A percentile compares a stretch with the other conserved stretches of the same genome.
Evolutionary conservation across 2,113 vertebrate genomes (phyloP).

Genomic region (Notothenia coriiceps): DNA sequence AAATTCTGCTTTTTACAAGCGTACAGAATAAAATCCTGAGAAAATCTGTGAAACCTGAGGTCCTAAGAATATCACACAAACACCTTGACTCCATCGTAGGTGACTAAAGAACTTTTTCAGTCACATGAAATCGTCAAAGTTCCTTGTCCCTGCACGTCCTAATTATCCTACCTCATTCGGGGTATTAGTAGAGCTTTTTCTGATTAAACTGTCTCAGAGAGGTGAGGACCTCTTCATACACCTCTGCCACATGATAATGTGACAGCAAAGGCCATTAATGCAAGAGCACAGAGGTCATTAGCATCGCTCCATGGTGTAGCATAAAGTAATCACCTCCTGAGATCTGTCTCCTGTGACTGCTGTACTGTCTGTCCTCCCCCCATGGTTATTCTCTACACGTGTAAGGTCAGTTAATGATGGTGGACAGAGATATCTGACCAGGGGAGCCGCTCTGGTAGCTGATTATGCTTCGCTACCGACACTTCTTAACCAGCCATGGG

Average conservation of each 20-base stretch:
- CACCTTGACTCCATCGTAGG: not conserved
- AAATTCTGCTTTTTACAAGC: not conserved
- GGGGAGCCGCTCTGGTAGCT: constrained; percentile 71
- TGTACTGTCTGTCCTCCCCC: constrained; percentile 77
- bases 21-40: not conserved
- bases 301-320: constrained; percentile 82
- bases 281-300: constrained; percentile 87
- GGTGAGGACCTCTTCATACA: constrained; percentile 72
- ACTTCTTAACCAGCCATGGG: constrained; percentile 79
- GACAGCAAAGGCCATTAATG: constrained; percentile 85
- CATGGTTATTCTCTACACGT: constrained; percentile 75
- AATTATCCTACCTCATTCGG: constrained; percentile 57
- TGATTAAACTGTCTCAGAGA: constrained; percentile 73
- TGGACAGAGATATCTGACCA: constrained; percentile 80
- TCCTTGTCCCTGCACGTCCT: constrained; percentile 29
- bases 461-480: constrained; percentile 68
- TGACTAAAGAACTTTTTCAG: constrained; percentile 34
- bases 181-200: constrained; percentile 50
- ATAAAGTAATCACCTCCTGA: constrained; percentile 84
- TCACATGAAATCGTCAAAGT: constrained; percentile 21
- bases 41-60: not conserved
- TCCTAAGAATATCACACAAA: not conserved
- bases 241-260: constrained; percentile 78
- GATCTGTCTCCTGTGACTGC: constrained; percentile 77
- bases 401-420: constrained; percentile 85